Percentiles rank a stretch among this genome's conserved stretches.
These are phyloP conservation scores for Lagenorhynchus albirostris DNA, from an alignment of 2,113 vertebrate species.

Conservation along the genomic window DNA sequence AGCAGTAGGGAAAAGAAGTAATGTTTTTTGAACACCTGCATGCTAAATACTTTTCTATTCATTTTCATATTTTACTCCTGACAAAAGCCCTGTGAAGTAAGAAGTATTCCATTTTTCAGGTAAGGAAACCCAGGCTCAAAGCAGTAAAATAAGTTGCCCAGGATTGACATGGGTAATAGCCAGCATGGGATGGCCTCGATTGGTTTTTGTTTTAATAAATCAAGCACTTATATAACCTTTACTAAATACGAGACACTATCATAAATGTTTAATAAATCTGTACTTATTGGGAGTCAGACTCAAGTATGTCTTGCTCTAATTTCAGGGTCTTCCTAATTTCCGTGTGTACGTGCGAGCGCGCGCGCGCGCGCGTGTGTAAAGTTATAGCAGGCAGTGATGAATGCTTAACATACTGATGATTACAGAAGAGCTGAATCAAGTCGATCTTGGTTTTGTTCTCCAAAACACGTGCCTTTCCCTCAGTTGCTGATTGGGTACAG, in stretches of 20 bases:
- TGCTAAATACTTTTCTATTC: not conserved
- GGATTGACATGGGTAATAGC: not conserved
- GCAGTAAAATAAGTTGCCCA: not conserved
- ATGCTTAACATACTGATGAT: not conserved
- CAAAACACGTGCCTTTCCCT: not conserved
- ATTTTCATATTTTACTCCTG: not conserved
- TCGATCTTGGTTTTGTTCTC: not conserved
- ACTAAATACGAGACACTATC: not conserved
- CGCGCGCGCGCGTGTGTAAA: not conserved
- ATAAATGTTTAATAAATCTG: not conserved
- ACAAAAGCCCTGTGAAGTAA: not conserved
- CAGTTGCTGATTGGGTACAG: not conserved
- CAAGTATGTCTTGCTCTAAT: not conserved
- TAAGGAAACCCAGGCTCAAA: not conserved
- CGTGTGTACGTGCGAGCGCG: fast-evolving
- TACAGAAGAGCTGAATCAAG: not conserved
- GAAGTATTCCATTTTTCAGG: not conserved
- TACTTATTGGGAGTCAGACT: not conserved
- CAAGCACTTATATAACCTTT: not conserved
- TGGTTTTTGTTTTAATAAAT: not conserved
- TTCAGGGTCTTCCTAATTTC: not conserved
- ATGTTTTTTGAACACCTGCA: not conserved
- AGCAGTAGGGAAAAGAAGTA: not conserved
- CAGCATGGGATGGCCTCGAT: not conserved
- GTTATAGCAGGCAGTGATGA: not conserved